phyloP scores from a whole-genome alignment of 2,113 vertebrate species.

The Archocentrus centrarchus region DNA sequence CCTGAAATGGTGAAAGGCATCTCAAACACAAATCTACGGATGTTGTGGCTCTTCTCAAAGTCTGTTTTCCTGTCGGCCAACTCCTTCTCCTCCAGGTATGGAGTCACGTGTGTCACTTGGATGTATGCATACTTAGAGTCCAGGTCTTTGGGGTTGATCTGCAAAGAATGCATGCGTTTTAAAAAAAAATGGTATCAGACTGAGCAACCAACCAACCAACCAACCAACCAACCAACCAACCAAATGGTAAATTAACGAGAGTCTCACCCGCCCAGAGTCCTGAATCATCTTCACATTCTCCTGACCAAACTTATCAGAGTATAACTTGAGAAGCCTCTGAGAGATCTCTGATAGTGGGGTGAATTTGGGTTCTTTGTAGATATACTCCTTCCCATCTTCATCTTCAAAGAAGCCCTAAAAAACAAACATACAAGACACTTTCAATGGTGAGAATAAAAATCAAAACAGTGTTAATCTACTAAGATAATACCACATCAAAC shows the following conservation, averaged over 20 bases:
- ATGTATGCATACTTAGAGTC: slow-evolving; percentile 98
- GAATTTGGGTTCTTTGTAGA: slow-evolving; percentile 99
- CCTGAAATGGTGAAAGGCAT: slow-evolving; percentile 97
- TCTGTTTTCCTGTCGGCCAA: slow-evolving; percentile 93
- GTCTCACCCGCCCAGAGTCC: slow-evolving; percentile 93
- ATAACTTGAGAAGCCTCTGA: slow-evolving; percentile 95
- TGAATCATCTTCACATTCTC: slow-evolving; percentile 99
- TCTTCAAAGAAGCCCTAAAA: slow-evolving; percentile 95
- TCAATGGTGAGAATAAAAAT: neutral
- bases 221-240: too few relatives aligned
- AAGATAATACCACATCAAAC: slow-evolving; percentile 30
- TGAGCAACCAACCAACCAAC: neutral
- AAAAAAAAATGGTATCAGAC: neutral
- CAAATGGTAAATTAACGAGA: neutral
- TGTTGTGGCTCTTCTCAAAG: slow-evolving; percentile 96
- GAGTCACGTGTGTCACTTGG: slow-evolving; percentile 95
- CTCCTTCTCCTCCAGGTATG: slow-evolving; percentile 97
- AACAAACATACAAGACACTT: slow-evolving; percentile 7
- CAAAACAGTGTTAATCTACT: neutral
- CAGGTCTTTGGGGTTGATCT: slow-evolving; percentile 99
- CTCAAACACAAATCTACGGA: slow-evolving; percentile 97
- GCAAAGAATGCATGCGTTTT: slow-evolving; percentile 7
- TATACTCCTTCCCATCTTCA: slow-evolving; percentile 98
- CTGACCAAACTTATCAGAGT: slow-evolving; percentile 97
- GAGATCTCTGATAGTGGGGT: slow-evolving; percentile 96